A percentile compares a stretch with the other conserved stretches of the same genome.
These are phyloP conservation scores for Betta splendens DNA, from an alignment of 2,797 vertebrate genomes.

Conservation along the genomic window DNA sequence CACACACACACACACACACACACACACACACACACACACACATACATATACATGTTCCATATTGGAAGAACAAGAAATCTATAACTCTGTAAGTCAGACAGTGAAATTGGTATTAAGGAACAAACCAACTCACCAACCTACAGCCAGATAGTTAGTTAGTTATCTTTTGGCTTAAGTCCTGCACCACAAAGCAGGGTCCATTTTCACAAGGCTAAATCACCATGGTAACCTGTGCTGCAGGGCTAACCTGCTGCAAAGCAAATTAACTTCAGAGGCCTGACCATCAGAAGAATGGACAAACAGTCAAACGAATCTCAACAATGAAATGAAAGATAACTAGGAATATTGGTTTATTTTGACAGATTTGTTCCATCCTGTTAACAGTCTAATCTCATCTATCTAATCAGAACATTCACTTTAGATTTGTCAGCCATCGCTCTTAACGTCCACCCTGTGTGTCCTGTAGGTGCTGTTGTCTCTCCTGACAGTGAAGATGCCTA, in stretches of 20 bases:
- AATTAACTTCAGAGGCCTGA: background rate
- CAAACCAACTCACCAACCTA: background rate
- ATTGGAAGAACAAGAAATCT: background rate
- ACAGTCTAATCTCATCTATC: too few relatives aligned
- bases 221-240: background rate
- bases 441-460: constrained; percentile 4
- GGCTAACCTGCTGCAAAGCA: background rate
- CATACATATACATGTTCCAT: background rate
- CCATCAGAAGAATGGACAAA: background rate
- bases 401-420: too few relatives aligned
- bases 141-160: background rate
- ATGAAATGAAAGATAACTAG: background rate
- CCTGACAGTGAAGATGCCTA: constrained; percentile 97
- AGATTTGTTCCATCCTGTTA: too few relatives aligned
- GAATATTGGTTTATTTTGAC: background rate
- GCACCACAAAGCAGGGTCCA: background rate
- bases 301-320: too few relatives aligned
- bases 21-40: background rate
- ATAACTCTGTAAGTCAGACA: background rate
- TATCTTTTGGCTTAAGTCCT: background rate
- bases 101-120: background rate
- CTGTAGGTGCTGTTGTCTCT: constrained; percentile 89
- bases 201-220: background rate
- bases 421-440: constrained; percentile 14
- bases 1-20: background rate